Evolutionary conservation across 2,797 vertebrate genomes (phyloP).

Genomic region (Cynodonichthys magdalenae): DNA sequence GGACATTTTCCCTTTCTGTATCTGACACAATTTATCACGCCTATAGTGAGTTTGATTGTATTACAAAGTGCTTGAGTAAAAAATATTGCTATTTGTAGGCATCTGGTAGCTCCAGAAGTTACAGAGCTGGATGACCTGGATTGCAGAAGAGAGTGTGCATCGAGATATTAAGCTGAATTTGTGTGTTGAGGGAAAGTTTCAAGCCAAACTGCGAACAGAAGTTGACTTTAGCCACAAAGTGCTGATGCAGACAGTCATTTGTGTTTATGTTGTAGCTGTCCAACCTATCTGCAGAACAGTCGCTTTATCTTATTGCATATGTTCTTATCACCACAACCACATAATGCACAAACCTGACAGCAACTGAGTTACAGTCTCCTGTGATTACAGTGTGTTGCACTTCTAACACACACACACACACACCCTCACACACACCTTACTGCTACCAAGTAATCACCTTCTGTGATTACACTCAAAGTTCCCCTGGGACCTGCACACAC

Average conservation of each 20-base stretch:
- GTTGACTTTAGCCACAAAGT: constrained; percentile 36
- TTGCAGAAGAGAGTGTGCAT: neutral
- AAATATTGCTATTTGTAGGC: too few species aligned
- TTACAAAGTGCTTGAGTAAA: too few species aligned
- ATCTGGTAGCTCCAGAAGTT: neutral
- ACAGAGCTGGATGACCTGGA: neutral
- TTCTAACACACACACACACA: constrained; percentile 30
- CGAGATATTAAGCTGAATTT: neutral
- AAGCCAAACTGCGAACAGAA: constrained; percentile 10
- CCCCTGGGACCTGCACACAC: constrained; percentile 39
- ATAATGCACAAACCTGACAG: constrained; percentile 25
- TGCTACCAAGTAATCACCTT: constrained; percentile 61
- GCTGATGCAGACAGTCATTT: constrained; percentile 41
- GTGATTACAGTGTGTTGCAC: constrained; percentile 60
- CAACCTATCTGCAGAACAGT: constrained; percentile 30
- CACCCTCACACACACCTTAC: constrained; percentile 43
- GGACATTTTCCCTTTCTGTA: too few species aligned
- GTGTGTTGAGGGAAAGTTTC: constrained; percentile 1
- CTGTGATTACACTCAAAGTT: constrained; percentile 64
- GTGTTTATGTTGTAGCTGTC: constrained; percentile 13
- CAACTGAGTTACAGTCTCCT: constrained; percentile 38
- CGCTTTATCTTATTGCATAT: constrained; percentile 50
- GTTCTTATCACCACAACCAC: constrained; percentile 49
- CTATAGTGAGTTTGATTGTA: too few species aligned
- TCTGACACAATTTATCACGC: too few species aligned